Percentiles rank a stretch among this genome's conserved stretches.
These are phyloP conservation scores for Bombus terrestris DNA, from an alignment of 1,140 invertebrate species.

Conservation along the genomic window DNA sequence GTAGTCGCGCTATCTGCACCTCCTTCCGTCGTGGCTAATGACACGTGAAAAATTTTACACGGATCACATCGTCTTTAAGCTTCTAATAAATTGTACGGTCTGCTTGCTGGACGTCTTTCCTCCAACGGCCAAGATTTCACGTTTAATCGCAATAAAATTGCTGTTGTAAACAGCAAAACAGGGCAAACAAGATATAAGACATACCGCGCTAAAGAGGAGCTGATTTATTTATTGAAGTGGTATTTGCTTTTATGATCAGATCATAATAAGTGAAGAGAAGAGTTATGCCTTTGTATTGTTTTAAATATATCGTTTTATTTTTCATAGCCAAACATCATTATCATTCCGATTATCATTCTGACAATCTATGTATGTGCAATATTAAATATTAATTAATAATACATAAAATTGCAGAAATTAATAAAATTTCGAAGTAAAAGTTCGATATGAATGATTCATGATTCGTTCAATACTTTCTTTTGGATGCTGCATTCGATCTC, in stretches of 20 bases:
- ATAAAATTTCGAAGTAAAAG: slow-evolving; percentile 1
- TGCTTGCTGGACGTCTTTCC: neutral
- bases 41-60: slow-evolving; percentile 55
- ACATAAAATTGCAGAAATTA: neutral
- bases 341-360: neutral
- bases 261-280: neutral
- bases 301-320: neutral
- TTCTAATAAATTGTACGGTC: slow-evolving; percentile 38
- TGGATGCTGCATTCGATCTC: neutral
- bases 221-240: neutral
- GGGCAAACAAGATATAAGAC: no score
- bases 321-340: neutral
- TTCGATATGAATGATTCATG: no score
- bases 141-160: neutral
- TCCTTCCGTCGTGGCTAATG: slow-evolving; percentile 42
- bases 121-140: neutral
- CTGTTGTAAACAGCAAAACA: no score
- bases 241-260: neutral
- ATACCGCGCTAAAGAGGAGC: no score
- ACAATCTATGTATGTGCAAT: neutral
- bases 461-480: neutral
- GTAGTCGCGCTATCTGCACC: neutral
- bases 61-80: neutral
- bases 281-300: neutral
- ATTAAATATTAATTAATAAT: neutral